phyloP scores from a whole-genome alignment of 2,113 vertebrate genomes.

The Odocoileus virginianus region DNA sequence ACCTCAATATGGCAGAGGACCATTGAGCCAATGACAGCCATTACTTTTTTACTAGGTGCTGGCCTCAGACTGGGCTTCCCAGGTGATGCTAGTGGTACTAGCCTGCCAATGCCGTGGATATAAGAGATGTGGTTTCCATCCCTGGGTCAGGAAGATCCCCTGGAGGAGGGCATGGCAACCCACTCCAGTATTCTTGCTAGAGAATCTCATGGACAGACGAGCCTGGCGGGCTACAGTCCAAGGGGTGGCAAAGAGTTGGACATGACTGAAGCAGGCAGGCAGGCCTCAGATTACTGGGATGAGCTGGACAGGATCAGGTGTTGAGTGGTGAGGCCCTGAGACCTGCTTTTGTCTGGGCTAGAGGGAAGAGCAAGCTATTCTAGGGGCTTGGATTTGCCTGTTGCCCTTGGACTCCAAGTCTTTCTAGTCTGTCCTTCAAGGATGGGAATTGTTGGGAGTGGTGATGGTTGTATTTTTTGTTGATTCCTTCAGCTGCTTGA shows the following conservation, averaged over 20 bases:
- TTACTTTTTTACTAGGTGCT: background rate
- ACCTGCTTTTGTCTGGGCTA: background rate
- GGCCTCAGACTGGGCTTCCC: background rate
- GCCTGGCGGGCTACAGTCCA: background rate
- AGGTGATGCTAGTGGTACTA: background rate
- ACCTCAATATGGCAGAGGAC: background rate
- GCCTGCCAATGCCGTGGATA: background rate
- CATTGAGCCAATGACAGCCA: background rate
- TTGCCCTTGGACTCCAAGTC: background rate
- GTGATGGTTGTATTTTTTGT: background rate
- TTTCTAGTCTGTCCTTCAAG: background rate
- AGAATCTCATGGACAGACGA: background rate
- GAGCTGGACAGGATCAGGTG: background rate
- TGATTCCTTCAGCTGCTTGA: background rate
- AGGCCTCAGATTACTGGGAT: background rate
- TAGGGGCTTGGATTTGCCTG: background rate
- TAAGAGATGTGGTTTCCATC: background rate
- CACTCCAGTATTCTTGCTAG: background rate
- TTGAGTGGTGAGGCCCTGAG: background rate
- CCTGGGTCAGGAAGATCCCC: background rate
- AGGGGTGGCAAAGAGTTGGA: background rate
- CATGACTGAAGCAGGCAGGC: background rate
- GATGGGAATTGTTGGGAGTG: background rate
- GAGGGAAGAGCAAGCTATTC: background rate
- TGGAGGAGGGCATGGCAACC: background rate